Evolutionary conservation across 2,888 invertebrate genomes (phyloP).

Genomic region (Mylabris sibirica): DNA sequence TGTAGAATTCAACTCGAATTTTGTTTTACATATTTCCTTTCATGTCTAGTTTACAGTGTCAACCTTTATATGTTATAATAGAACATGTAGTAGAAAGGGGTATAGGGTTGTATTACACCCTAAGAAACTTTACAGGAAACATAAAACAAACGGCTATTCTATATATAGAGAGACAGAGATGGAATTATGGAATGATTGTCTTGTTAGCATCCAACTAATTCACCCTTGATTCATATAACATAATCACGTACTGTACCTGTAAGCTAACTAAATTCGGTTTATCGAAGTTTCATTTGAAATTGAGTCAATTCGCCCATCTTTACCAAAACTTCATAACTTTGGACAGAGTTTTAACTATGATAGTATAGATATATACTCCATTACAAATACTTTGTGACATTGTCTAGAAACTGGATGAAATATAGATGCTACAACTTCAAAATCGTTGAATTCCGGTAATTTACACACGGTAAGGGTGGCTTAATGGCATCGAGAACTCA

Average conservation of each 20-base stretch:
- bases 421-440: not conserved
- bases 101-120: not conserved
- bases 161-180: not conserved
- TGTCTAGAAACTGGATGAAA: not conserved
- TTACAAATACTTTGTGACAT: not conserved
- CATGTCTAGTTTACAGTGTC: not conserved
- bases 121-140: slow-evolving; percentile 2
- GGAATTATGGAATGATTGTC: not conserved
- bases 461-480: no score
- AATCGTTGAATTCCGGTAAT: not conserved
- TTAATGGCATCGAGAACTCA: no score
- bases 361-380: not conserved
- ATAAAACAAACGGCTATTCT: slow-evolving; percentile 8
- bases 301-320: not conserved
- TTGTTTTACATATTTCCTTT: not conserved
- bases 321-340: not conserved
- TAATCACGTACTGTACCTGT: slow-evolving; percentile 5
- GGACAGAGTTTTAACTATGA: slow-evolving; percentile 4
- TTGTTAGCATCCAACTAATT: not conserved
- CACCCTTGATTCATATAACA: slow-evolving; percentile 7
- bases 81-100: not conserved
- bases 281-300: slow-evolving; percentile 1
- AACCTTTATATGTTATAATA: not conserved
- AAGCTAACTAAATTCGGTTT: not conserved
- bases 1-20: not conserved